A percentile compares a stretch with the other conserved stretches of the same genome.
Conservation (phyloP, 2,888 invertebrate genomes). For the Conchocele bisecta region DNA sequence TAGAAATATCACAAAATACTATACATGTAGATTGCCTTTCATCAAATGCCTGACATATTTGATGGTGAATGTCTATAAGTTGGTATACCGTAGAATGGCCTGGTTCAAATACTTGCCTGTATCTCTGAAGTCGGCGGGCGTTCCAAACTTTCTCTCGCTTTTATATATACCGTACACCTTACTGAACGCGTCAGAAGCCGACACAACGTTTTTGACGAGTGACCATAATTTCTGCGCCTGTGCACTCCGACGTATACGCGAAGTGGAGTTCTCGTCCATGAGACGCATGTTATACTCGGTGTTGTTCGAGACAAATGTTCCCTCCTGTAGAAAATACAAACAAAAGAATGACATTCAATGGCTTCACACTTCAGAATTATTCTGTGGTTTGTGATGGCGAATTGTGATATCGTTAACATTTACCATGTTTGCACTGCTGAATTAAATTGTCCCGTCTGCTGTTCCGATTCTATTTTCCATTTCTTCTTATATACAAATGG, state of each 20-base stretch:
- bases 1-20: too few relatives aligned
- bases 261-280: conserved; percentile 34
- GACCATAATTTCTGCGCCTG: conserved; percentile 14
- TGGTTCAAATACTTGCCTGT: conserved; percentile 17
- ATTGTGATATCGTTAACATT: too few relatives aligned
- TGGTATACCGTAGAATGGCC: too few relatives aligned
- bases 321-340: conserved; percentile 38
- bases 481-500: too few relatives aligned
- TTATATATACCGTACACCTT: conserved; percentile 53
- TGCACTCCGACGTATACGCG: conserved; percentile 18
- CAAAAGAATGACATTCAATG: neutral
- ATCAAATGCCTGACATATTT: too few relatives aligned
- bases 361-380: neutral
- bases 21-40: too few relatives aligned
- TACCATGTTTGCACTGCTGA: too few relatives aligned
- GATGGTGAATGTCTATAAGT: too few relatives aligned
- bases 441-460: too few relatives aligned
- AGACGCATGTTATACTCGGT: conserved; percentile 45
- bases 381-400: neutral
- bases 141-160: conserved; percentile 20
- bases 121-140: conserved; percentile 46
- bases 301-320: conserved; percentile 39
- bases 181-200: conserved; percentile 16
- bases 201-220: conserved; percentile 26
- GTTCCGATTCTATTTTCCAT: too few relatives aligned